Base-by-base conservation (phyloP, 2,888 invertebrate species). In the Asteroscopus sphinx region DNA sequence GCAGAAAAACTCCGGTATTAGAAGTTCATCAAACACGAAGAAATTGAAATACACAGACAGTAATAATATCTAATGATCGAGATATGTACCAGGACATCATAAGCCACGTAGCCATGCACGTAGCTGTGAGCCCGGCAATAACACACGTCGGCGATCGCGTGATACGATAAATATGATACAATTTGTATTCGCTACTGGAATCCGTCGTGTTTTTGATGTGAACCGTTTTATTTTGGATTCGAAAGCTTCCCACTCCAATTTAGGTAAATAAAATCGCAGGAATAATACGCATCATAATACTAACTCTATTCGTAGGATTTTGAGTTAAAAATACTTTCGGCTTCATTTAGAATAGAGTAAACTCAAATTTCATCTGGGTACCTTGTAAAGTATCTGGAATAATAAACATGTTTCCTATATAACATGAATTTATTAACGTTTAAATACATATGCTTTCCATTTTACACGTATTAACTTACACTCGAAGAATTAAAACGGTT, bases 141-240 rank as follows among this genome's bases (percentile, higher is more conserved):
- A 54, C 51, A 48, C 53, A 65, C 65, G 72, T 57, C 44, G 40
- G 21, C 36, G 60, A 63, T 71, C 47, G 35, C 42, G 51, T 49
- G 44, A 57, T 63, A 49, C 58, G 44, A 73, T 73, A 68, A 59
- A 70, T 44, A 48, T 40, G 47, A 63, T 61, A 70, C 71, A 73
- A 70, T 70, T 74, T 67, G 62, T 58, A 30, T 57, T 61, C 56
- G 47, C 51, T 49, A 28, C 44, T 45, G 58, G 47, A 76, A 56
- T 53, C 55, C 49, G 52, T 65, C 73, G 58, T 59, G 42, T 47
- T 54, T 54, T 44, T 63, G 25, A 60, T 40, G 47, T 28, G 11
- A 60, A 45, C 49, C 40, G 33, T 68, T 68, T 42, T 41, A 48
- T 73, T 26, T 35, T 55, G 36, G 33, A 60, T 55, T 55, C 49